Conservation (phyloP, 2,113 vertebrate species). For the Epinephelus fuscoguttatus region DNA sequence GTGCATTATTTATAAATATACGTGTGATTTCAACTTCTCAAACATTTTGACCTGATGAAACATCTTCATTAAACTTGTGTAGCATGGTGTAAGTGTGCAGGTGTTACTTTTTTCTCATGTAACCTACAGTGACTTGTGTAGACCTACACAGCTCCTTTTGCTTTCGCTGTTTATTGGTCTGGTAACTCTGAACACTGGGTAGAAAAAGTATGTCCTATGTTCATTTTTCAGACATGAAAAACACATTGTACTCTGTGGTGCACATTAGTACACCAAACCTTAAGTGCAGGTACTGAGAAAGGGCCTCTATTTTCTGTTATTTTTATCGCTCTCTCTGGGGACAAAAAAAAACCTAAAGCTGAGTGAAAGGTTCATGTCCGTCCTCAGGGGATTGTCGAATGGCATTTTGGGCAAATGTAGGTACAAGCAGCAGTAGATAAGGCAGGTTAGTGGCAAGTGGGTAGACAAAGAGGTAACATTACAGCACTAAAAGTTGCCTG, state of each 20-base stretch:
- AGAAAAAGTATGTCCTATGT: background rate
- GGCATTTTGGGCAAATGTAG: constrained; percentile 28
- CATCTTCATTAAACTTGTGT: no score
- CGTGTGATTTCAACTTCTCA: no score
- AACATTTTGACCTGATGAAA: no score
- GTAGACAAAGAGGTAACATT: background rate
- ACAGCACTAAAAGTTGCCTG: constrained; percentile 15
- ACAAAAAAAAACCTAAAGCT: constrained; percentile 3
- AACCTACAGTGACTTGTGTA: background rate
- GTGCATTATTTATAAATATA: no score
- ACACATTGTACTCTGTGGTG: background rate
- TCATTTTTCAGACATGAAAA: background rate
- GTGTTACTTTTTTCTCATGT: no score
- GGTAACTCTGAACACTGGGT: background rate
- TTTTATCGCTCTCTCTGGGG: constrained; percentile 10
- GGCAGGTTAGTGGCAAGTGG: background rate
- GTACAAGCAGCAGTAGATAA: constrained; percentile 17
- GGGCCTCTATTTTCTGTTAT: background rate
- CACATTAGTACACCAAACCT: background rate
- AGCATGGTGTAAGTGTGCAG: no score
- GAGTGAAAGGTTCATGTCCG: constrained; percentile 8
- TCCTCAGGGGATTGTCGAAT: constrained; percentile 12
- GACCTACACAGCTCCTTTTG: no score
- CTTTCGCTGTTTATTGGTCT: background rate
- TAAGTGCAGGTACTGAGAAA: background rate